Percentiles rank a stretch among this genome's conserved stretches.
Conservation (phyloP, 53 echinoderm and acorn worm species). For the Zoroaster sp. region DNA sequence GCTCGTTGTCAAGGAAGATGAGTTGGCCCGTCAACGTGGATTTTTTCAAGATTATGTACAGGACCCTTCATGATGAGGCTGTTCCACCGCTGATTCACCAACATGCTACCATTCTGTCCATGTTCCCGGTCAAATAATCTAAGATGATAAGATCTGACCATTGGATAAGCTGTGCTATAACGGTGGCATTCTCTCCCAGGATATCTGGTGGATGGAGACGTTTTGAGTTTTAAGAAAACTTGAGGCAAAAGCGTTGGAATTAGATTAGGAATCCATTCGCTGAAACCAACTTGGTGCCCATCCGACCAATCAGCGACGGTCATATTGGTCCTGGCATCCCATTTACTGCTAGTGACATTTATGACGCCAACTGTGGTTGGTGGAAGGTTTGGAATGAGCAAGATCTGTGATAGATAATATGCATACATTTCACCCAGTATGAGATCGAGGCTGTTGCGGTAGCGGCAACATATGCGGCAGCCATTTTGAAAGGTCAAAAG, state of each 20-base stretch:
- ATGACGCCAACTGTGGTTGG: slow-evolving; percentile 4
- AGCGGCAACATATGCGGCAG: slow-evolving; percentile 62
- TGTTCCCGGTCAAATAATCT: slow-evolving; percentile 75
- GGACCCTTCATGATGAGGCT: slow-evolving; percentile 60
- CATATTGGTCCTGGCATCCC: slow-evolving; percentile 45
- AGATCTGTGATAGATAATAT: slow-evolving; percentile 51
- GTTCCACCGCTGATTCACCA: slow-evolving; percentile 73
- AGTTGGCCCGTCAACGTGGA: slow-evolving; percentile 41
- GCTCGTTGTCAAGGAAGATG: slow-evolving; percentile 70
- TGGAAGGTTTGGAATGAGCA: slow-evolving; percentile 62
- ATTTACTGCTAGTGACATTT: slow-evolving; percentile 11
- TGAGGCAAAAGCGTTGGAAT: slow-evolving; percentile 50
- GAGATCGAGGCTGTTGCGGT: slow-evolving; percentile 71
- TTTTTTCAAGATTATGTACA: slow-evolving; percentile 62
- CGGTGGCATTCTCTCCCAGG: neutral
- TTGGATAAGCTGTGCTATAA: slow-evolving; percentile 38
- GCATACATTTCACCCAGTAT: slow-evolving; percentile 70
- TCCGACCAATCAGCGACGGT: slow-evolving; percentile 56
- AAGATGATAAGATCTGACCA: slow-evolving; percentile 75
- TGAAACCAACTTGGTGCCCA: slow-evolving; percentile 49
- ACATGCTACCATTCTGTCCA: slow-evolving; percentile 70
- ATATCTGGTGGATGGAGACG: slow-evolving; percentile 9
- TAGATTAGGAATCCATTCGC: slow-evolving; percentile 58
- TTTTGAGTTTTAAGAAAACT: neutral
- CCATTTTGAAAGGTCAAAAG: slow-evolving; percentile 65